These are phyloP conservation scores for Melanostigma gelatinosum DNA, from an alignment of 2,113 vertebrate genomes.

Conservation along the genomic window DNA sequence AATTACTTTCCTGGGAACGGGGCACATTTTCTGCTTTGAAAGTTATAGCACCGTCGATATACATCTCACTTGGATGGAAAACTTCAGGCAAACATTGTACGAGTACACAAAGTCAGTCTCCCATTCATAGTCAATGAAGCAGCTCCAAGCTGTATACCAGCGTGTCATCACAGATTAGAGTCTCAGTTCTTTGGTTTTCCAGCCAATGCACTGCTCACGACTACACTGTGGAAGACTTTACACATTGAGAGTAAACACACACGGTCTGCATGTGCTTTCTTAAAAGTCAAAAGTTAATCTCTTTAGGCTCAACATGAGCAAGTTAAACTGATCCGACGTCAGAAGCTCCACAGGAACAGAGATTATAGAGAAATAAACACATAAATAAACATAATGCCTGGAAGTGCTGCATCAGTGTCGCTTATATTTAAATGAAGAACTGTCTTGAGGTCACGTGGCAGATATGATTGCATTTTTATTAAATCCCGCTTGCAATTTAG, in stretches of 20 bases:
- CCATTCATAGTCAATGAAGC: conserved; percentile 67
- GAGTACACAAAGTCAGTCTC: conserved; percentile 63
- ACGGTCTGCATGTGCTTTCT: neutral
- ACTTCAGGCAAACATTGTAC: conserved; percentile 59
- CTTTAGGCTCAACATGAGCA: neutral
- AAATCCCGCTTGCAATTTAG: conserved; percentile 51
- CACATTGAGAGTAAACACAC: neutral
- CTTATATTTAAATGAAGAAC: conserved; percentile 41
- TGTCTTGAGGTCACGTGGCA: conserved; percentile 16
- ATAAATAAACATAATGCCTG: conserved; percentile 55
- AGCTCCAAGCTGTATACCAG: conserved; percentile 64
- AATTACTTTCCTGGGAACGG: conserved; percentile 47
- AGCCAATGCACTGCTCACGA: conserved; percentile 22
- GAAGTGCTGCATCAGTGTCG: conserved; percentile 43
- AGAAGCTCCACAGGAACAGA: conserved; percentile 26
- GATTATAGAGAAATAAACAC: conserved; percentile 54
- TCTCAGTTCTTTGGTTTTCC: conserved; percentile 50
- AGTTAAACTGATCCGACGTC: conserved; percentile 32
- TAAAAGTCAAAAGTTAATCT: conserved; percentile 15
- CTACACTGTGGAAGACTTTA: conserved; percentile 9
- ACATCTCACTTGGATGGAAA: conserved; percentile 58
- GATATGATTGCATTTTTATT: conserved; percentile 52
- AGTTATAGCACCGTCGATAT: conserved; percentile 56
- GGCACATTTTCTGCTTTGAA: conserved; percentile 54
- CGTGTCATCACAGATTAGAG: conserved; percentile 65